A percentile compares a stretch with the other conserved stretches of the same genome.
phyloP scores from a whole-genome alignment of 2,888 invertebrate species.

The Drosophila ezoana region DNA sequence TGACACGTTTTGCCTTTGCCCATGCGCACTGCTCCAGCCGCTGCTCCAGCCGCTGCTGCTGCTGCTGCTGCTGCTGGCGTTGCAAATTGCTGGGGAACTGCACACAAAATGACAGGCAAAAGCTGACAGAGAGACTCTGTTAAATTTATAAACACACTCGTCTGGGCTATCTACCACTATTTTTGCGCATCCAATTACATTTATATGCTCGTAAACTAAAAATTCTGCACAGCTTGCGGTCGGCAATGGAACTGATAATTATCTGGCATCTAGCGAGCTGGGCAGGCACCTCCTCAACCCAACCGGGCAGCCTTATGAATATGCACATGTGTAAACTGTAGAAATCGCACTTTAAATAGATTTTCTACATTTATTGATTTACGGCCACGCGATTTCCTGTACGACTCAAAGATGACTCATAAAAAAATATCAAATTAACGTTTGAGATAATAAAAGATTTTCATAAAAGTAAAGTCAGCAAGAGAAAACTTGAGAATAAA shows the following conservation, averaged over 20 bases:
- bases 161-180: constrained; percentile 53
- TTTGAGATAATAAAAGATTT: constrained; percentile 1
- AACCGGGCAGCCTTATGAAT: not conserved
- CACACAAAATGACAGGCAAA: constrained; percentile 46
- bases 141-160: constrained; percentile 58
- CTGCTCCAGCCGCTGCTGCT: constrained; percentile 16
- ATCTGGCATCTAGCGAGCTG: constrained; percentile 21
- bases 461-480: not conserved
- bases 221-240: constrained; percentile 70
- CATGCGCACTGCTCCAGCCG: constrained; percentile 64
- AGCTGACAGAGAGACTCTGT: constrained; percentile 37
- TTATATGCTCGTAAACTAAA: constrained; percentile 82
- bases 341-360: constrained; percentile 14
- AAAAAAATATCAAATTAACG: constrained; percentile 11
- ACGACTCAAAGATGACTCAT: constrained; percentile 11
- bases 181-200: constrained; percentile 83
- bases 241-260: constrained; percentile 60
- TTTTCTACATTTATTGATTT: constrained; percentile 28
- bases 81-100: constrained; percentile 61
- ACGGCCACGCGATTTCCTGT: constrained; percentile 18
- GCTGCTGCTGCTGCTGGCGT: constrained; percentile 24
- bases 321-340: constrained; percentile 17
- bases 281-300: not conserved
- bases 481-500: not conserved
- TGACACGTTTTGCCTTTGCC: constrained; percentile 78